Conservation (phyloP, 1,140 invertebrate genomes). For the Caenorhabditis elegans region WBcel235 BX284606.5:5042501-5043000, state of each 20-base stretch:
- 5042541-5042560: slow-evolving; percentile 13
- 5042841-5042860: slow-evolving; percentile 18
- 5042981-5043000: neutral
- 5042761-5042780: neutral
- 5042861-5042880: neutral
- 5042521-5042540: slow-evolving; percentile 27
- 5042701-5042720: slow-evolving; percentile 13
- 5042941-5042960: neutral
- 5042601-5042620: slow-evolving; percentile 3
- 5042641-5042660: slow-evolving; percentile 31
- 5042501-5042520: slow-evolving; percentile 1
- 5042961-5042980: neutral
- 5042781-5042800: slow-evolving; percentile 17
- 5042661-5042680: slow-evolving; percentile 27
- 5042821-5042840: slow-evolving; percentile 16
- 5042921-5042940: neutral
- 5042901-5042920: slow-evolving; percentile 24
- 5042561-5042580: neutral
- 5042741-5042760: neutral
- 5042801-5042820: slow-evolving; percentile 27
- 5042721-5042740: slow-evolving; percentile 23
- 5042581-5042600: neutral
- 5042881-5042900: slow-evolving; percentile 29
- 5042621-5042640: slow-evolving; percentile 28
- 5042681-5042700: neutral